Evolutionary conservation across 2,888 invertebrate species (phyloP).

Genomic region (Tolmerus cingulatus): DNA sequence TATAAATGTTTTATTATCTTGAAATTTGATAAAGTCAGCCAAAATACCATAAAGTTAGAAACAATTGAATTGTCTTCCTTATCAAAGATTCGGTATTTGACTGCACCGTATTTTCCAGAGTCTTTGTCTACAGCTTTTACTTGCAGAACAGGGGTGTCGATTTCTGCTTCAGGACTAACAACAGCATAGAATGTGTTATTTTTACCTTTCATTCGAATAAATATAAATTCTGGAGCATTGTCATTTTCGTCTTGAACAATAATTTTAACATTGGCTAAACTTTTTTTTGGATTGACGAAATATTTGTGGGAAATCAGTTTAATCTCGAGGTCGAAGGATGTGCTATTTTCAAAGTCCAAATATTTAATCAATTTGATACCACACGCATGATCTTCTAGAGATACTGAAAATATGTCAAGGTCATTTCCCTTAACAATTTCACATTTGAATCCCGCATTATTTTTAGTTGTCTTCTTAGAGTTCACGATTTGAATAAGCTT

Average conservation of each 20-base stretch:
- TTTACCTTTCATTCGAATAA: conserved; percentile 70
- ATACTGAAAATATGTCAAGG: conserved; percentile 71
- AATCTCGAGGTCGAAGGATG: conserved; percentile 78
- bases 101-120: conserved; percentile 80
- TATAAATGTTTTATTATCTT: not conserved
- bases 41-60: conserved; percentile 56
- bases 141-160: conserved; percentile 80
- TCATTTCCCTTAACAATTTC: conserved; percentile 80
- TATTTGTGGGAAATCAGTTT: conserved; percentile 82
- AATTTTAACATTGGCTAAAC: conserved; percentile 78
- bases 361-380: conserved; percentile 75
- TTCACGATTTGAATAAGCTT: conserved; percentile 63
- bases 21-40: not conserved
- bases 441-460: conserved; percentile 73
- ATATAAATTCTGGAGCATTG: conserved; percentile 83
- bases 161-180: conserved; percentile 75
- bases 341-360: conserved; percentile 81
- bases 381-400: conserved; percentile 82
- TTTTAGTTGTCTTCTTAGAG: conserved; percentile 58
- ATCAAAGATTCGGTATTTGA: conserved; percentile 71
- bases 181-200: conserved; percentile 82
- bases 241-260: conserved; percentile 89
- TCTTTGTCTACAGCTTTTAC: conserved; percentile 89
- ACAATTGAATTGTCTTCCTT: conserved; percentile 58
- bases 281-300: conserved; percentile 79